Conservation (phyloP, 2,113 vertebrate genomes). For the Scophthalmus maximus region DNA sequence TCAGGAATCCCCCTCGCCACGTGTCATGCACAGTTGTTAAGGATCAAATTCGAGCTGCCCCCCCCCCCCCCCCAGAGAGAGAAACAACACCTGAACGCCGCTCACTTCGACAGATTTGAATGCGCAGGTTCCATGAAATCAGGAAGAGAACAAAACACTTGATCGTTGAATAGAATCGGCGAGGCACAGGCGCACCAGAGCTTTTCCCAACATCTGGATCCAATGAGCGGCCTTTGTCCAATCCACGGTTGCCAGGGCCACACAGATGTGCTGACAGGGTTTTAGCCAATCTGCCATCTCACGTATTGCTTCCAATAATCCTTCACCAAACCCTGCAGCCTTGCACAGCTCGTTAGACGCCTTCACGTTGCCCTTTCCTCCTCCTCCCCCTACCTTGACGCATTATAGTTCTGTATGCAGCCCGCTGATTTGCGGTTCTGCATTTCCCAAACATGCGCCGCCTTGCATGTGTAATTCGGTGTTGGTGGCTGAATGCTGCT, state of each 20-base stretch:
- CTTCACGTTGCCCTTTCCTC: too few species aligned
- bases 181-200: constrained; percentile 26
- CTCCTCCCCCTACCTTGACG: constrained; percentile 3
- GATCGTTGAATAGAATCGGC: constrained; percentile 27
- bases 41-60: background rate
- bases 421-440: constrained; percentile 43
- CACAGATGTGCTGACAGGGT: constrained; percentile 73
- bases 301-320: constrained; percentile 45
- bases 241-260: constrained; percentile 59
- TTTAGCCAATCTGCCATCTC: constrained; percentile 64
- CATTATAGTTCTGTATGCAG: constrained; percentile 22
- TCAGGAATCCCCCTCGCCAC: background rate
- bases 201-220: constrained; percentile 68
- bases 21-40: background rate
- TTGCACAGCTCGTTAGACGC: constrained; percentile 25
- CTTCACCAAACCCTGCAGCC: constrained; percentile 33
- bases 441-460: constrained; percentile 48
- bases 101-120: constrained; percentile 2
- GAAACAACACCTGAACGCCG: constrained; percentile 35
- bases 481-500: too few species aligned
- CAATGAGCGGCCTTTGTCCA: constrained; percentile 58
- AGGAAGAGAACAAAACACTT: constrained; percentile 26
- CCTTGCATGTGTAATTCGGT: constrained; percentile 48
- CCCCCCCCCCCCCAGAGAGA: too few species aligned
- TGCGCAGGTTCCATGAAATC: constrained; percentile 19